Percentiles rank a stretch among this genome's conserved stretches.
Evolutionary conservation across 1,140 invertebrate genomes (phyloP).

Genomic region (Laupala kohalensis): DNA sequence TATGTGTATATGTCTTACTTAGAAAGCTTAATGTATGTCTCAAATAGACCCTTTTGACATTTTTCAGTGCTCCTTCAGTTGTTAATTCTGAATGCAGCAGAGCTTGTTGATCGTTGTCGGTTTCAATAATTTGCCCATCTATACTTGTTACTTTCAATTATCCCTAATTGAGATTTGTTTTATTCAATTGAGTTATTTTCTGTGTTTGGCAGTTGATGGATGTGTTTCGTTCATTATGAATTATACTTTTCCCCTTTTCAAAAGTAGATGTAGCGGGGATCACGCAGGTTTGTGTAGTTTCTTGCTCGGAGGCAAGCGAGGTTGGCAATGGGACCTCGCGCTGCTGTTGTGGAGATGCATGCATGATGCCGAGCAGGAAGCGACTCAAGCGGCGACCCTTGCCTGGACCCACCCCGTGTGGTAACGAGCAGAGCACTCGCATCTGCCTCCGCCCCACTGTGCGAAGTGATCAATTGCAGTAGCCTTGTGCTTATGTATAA

Average conservation of each 20-base stretch:
- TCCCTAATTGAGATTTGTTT: background rate
- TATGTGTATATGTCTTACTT: background rate
- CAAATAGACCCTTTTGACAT: background rate
- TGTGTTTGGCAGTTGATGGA: background rate
- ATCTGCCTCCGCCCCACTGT: background rate
- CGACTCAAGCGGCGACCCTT: background rate
- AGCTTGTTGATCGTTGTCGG: background rate
- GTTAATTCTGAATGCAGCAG: background rate
- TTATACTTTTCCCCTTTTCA: background rate
- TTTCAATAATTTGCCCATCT: background rate
- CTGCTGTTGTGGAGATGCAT: background rate
- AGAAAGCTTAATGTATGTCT: background rate
- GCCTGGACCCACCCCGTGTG: background rate
- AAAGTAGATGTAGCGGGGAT: background rate
- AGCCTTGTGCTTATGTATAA: background rate
- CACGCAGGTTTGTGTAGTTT: background rate
- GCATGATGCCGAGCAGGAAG: background rate
- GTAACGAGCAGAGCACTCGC: background rate
- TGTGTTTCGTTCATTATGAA: background rate
- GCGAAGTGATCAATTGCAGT: background rate
- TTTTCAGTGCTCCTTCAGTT: background rate
- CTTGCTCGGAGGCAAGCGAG: background rate
- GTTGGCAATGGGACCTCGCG: background rate
- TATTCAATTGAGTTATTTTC: background rate
- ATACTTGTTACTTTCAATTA: background rate